Evolutionary conservation across 2,888 invertebrate species (phyloP), one percentile per base, ranked within the genome.

Genomic region (Drosophila crucigera): DNA sequence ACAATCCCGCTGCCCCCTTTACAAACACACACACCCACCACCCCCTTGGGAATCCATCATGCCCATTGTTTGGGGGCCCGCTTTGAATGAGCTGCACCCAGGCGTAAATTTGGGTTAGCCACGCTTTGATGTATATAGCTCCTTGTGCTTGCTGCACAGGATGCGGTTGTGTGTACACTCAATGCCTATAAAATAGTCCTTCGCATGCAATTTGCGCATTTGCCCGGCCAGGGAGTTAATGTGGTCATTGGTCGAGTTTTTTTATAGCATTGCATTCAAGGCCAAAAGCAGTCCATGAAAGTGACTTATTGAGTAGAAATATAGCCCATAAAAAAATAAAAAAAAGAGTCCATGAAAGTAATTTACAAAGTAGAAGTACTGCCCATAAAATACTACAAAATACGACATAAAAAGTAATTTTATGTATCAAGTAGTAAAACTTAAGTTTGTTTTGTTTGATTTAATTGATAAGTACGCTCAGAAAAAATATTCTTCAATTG

Each of bases 141-240:
- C 50, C 56, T 50, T 14, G 25, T 19, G 31, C 43, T 39, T 10
- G 31, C 43, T 39, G 64, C 64, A 58, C 62, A 55, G 68, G 72
- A 68, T 72, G 73, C 68, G 55, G 19, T n/a, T 39, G 16, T 19
- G 56, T 59, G 56, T 54, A 22, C 22, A 16, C 30, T 16, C 7
- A 19, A 9, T 68, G 59, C 47, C 61, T 16, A 61, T 53, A 68
- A 72, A 81, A 76, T 77, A 68, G 69, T 76, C 69, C 68, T 68
- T 67, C 77, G 68, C 85, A 85, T 85, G 85, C 88, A 85, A 88
- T 70, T 70, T 59, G 62, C 73, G 69, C 85, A 83, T 87, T 84
- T 79, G 76, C 49, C 67, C 53, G 43, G 50, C 54, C 28, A 61
- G 41, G 50, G 19, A 49, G 22, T 47, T 37, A 19, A 37, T 53